Percentiles rank a stretch among this genome's conserved stretches.
These are phyloP conservation scores for Trachymyrmex septentrionalis DNA, from an alignment of 1,140 invertebrate genomes.

Conservation along the genomic window DNA sequence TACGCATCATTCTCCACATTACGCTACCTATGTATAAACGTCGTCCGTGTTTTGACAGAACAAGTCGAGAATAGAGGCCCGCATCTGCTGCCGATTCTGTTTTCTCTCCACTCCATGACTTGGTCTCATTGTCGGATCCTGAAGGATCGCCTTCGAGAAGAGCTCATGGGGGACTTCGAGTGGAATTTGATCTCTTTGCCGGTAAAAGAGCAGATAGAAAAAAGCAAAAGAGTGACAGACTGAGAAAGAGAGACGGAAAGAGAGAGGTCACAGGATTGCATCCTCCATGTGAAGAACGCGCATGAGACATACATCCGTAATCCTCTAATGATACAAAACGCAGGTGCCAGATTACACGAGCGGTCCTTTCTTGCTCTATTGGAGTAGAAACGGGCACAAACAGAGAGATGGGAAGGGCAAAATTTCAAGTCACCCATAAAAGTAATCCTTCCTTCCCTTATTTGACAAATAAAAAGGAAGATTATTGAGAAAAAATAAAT, in stretches of 20 bases:
- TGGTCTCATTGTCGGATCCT: constrained; percentile 55
- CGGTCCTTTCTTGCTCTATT: constrained; percentile 12
- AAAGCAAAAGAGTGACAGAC: neutral
- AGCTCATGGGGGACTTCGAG: constrained; percentile 47
- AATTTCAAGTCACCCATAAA: constrained; percentile 4
- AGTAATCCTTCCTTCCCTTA: neutral
- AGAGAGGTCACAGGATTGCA: neutral
- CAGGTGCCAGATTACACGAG: constrained; percentile 74
- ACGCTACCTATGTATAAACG: constrained; percentile 20
- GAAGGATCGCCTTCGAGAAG: constrained; percentile 57
- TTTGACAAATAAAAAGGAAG: neutral
- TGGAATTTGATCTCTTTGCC: constrained; percentile 62
- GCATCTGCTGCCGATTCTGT: constrained; percentile 62
- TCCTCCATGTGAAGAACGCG: constrained; percentile 5
- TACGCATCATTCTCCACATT: constrained; percentile 12
- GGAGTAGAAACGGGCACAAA: constrained; percentile 4
- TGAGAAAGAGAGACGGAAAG: neutral
- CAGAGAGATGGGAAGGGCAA: neutral
- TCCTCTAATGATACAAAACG: constrained; percentile 78
- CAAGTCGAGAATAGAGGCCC: constrained; percentile 58
- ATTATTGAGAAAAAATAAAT: neutral
- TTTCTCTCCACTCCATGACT: constrained; percentile 58
- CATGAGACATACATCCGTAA: constrained; percentile 66
- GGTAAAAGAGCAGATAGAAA: constrained; percentile 39
- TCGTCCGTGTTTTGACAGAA: constrained; percentile 60